A percentile compares a stretch with the other conserved stretches of the same genome.
These are phyloP conservation scores for Gadus chalcogrammus DNA, from an alignment of 2,113 vertebrate genomes.

Conservation along the genomic window DNA sequence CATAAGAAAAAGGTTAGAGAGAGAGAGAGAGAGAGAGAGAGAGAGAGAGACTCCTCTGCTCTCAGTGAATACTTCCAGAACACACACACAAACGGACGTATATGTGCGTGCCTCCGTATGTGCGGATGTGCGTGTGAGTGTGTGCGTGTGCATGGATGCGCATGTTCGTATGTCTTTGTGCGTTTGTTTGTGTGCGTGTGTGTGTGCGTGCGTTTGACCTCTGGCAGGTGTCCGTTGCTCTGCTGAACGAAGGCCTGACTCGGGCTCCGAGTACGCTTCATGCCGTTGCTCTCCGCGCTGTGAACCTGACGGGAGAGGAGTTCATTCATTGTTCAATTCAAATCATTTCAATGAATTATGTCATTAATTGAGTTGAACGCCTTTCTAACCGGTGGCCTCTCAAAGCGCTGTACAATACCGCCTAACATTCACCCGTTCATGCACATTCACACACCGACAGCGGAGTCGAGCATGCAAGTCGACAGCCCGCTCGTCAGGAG, in stretches of 20 bases:
- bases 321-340: neutral
- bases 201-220: conserved; percentile 80
- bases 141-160: neutral
- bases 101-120: neutral
- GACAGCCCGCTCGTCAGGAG: too few species aligned
- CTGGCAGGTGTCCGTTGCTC: conserved; percentile 74
- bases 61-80: too few species aligned
- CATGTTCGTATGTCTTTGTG: too few species aligned
- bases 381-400: too few species aligned
- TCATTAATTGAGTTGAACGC: neutral
- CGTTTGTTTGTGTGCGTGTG: neutral
- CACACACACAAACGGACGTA: neutral
- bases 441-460: too few species aligned
- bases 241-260: conserved; percentile 57
- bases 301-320: conserved; percentile 21
- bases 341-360: neutral
- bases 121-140: neutral
- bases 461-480: too few species aligned
- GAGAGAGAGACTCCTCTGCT: too few species aligned
- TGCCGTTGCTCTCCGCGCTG: conserved; percentile 72
- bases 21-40: too few species aligned
- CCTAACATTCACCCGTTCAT: too few species aligned
- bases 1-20: too few species aligned
- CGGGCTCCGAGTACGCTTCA: conserved; percentile 62
- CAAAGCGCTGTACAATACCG: too few species aligned